phyloP scores from a whole-genome alignment of 2,888 invertebrate genomes.

The Temnothorax rugatulus region DNA sequence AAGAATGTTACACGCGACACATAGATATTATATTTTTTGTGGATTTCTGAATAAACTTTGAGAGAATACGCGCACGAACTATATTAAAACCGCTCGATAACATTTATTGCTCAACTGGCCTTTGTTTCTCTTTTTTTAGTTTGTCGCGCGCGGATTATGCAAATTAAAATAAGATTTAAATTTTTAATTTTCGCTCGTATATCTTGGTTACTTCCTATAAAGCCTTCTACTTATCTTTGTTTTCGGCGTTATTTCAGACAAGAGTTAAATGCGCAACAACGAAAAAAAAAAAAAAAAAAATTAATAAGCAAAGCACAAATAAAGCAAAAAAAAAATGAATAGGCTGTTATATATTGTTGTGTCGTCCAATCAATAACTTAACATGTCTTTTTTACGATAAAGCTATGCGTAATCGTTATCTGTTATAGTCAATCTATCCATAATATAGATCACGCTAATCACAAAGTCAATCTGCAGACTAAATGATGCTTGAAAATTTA shows the following conservation, averaged over 20 bases:
- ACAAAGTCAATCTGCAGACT: not conserved
- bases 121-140: not conserved
- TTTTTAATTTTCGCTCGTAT: not conserved
- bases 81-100: not conserved
- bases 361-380: not conserved
- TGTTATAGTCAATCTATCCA: not conserved
- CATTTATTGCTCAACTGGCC: not conserved
- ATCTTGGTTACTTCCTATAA: not conserved
- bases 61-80: not conserved
- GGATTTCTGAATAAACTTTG: not conserved
- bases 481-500: not conserved
- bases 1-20: not conserved
- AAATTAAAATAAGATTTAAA: not conserved
- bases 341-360: not conserved
- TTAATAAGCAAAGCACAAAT: too few species aligned
- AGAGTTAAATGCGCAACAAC: not conserved
- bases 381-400: not conserved
- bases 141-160: not conserved
- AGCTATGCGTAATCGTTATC: not conserved
- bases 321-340: not conserved
- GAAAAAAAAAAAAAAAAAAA: not conserved
- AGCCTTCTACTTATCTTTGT: not conserved
- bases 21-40: not conserved
- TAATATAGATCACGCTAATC: not conserved
- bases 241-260: not conserved